Percentiles rank a stretch among this genome's conserved stretches.
Evolutionary conservation across 2,113 vertebrate genomes (phyloP).

Genomic region (Thamnophis sirtalis): DNA sequence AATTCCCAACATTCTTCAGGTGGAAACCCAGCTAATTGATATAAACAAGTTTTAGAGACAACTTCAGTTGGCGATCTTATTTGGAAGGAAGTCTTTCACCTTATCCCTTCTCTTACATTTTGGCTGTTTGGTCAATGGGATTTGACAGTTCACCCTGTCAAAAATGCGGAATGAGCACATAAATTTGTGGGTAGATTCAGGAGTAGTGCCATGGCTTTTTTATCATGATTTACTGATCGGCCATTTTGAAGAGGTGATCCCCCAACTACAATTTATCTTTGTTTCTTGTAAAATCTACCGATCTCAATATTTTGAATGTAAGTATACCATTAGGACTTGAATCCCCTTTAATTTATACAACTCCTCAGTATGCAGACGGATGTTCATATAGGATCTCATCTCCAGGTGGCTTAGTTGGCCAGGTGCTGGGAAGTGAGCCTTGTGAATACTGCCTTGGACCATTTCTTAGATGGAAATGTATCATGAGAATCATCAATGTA

Average conservation of each 20-base stretch:
- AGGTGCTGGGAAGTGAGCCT: not conserved
- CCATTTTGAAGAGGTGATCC: not conserved
- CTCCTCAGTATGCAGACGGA: not conserved
- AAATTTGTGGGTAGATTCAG: not conserved
- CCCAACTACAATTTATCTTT: not conserved
- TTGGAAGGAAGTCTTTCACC: not conserved
- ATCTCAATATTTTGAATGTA: not conserved
- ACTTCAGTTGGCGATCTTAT: not conserved
- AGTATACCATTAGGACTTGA: not conserved
- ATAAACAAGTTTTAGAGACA: not conserved
- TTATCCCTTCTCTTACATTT: constrained; percentile 13
- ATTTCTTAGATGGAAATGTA: not conserved
- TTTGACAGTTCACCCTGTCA: constrained; percentile 10
- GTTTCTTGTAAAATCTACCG: not conserved
- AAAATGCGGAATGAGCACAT: constrained; percentile 42
- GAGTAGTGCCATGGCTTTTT: constrained; percentile 17
- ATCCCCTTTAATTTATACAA: not conserved
- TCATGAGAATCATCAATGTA: not conserved
- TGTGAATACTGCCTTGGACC: not conserved
- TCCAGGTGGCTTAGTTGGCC: not conserved
- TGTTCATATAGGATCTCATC: not conserved
- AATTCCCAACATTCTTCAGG: not conserved
- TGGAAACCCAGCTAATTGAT: not conserved
- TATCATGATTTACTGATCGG: not conserved
- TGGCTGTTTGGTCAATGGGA: not conserved